A percentile compares a stretch with the other conserved stretches of the same genome.
These are phyloP conservation scores for Oriolus oriolus DNA, from an alignment of 2,113 vertebrate species.

Conservation along the genomic window DNA sequence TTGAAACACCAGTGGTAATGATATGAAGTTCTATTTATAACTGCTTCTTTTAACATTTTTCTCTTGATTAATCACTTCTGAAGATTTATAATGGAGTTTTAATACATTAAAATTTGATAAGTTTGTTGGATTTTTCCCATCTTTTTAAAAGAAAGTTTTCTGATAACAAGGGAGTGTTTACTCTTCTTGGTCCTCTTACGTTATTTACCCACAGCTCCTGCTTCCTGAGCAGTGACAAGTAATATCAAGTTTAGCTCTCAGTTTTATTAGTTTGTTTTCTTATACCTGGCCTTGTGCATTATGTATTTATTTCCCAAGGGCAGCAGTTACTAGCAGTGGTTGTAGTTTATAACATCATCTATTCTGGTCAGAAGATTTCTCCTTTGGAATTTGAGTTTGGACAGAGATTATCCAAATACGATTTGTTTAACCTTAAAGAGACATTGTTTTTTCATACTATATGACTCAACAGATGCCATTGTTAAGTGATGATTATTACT, in stretches of 20 bases:
- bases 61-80: not conserved
- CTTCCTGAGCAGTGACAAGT: not conserved
- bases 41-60: not conserved
- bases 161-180: not conserved
- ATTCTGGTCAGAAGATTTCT: not conserved
- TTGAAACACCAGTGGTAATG: not conserved
- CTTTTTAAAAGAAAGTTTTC: not conserved
- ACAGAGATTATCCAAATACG: not conserved
- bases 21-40: not conserved
- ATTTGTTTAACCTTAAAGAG: not conserved
- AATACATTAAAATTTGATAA: not conserved
- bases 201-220: not conserved
- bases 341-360: not conserved
- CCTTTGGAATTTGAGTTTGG: not conserved
- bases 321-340: not conserved
- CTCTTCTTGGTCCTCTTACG: not conserved
- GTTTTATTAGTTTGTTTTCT: not conserved
- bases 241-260: not conserved
- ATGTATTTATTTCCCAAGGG: not conserved
- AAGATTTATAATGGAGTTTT: not conserved
- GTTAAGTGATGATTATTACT: not conserved
- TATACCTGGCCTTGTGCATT: not conserved
- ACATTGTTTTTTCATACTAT: not conserved
- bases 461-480: not conserved
- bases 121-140: not conserved